Evolutionary conservation across 1,140 invertebrate genomes (phyloP).

Genomic region (Magallana angulata): DNA sequence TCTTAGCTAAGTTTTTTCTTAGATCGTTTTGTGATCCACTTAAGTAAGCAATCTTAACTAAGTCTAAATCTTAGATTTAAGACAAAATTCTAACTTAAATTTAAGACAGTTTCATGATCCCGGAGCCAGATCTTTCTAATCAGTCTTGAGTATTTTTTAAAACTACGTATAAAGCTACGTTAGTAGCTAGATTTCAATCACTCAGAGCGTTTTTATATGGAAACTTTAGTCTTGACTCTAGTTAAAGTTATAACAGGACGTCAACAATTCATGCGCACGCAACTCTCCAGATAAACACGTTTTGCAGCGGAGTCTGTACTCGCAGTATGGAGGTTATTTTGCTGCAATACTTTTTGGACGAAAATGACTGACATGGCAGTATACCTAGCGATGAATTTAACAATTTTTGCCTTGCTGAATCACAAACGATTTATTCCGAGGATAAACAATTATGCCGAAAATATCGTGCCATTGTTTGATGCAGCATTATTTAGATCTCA

Average conservation of each 20-base stretch:
- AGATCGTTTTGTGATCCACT: too few species aligned
- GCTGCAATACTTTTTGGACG: neutral
- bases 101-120: too few species aligned
- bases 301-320: constrained; percentile 10
- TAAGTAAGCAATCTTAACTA: too few species aligned
- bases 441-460: neutral
- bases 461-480: constrained; percentile 2
- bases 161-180: too few species aligned
- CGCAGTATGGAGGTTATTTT: neutral
- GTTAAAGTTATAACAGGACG: neutral
- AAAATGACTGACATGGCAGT: neutral
- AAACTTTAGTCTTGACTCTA: constrained; percentile 11
- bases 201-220: neutral
- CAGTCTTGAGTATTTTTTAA: too few species aligned
- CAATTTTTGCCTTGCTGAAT: constrained; percentile 12
- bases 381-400: constrained; percentile 3
- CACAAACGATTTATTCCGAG: neutral
- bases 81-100: too few species aligned
- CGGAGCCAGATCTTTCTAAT: too few species aligned
- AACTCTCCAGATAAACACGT: neutral
- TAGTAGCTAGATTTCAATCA: too few species aligned
- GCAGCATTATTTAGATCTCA: constrained; percentile 17
- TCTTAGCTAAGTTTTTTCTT: too few species aligned
- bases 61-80: too few species aligned
- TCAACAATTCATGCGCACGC: constrained; percentile 22